These are phyloP conservation scores for Carterocephalus palaemon DNA, from an alignment of 2,888 invertebrate species.

Conservation along the genomic window DNA sequence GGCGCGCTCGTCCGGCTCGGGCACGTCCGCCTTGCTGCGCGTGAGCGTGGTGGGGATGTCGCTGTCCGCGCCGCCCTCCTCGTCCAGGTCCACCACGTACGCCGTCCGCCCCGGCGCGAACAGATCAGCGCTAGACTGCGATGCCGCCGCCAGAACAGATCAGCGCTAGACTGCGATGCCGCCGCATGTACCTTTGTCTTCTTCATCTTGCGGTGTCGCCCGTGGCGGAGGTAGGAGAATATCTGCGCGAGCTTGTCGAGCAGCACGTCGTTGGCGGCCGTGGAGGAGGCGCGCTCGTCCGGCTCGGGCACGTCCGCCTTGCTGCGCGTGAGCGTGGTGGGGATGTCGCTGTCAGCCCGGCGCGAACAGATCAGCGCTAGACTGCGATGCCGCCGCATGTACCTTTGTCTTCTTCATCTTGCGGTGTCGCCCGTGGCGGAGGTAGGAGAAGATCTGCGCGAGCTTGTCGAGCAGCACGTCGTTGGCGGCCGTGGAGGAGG, in stretches of 20 bases:
- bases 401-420: too few relatives aligned
- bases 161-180: too few relatives aligned
- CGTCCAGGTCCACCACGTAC: slow-evolving; percentile 96
- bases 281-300: slow-evolving; percentile 72
- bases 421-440: too few relatives aligned
- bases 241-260: slow-evolving; percentile 98
- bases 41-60: too few relatives aligned
- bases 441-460: too few relatives aligned
- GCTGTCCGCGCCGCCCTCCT: too few relatives aligned
- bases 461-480: too few relatives aligned
- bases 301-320: slow-evolving; percentile 92
- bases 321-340: slow-evolving; percentile 95
- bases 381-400: too few relatives aligned
- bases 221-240: slow-evolving; percentile 94
- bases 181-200: slow-evolving; percentile 82
- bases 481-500: too few relatives aligned
- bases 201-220: slow-evolving; percentile 86
- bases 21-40: too few relatives aligned
- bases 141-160: slow-evolving; percentile 85
- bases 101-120: slow-evolving; percentile 98
- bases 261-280: slow-evolving; percentile 88
- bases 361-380: too few relatives aligned
- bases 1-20: slow-evolving; percentile 81
- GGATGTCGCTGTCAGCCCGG: too few relatives aligned
- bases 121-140: slow-evolving; percentile 88